Percentiles rank a stretch among this genome's conserved stretches.
Conservation (phyloP, 2,113 vertebrate genomes). For the Trichomycterus rosablanca region DNA sequence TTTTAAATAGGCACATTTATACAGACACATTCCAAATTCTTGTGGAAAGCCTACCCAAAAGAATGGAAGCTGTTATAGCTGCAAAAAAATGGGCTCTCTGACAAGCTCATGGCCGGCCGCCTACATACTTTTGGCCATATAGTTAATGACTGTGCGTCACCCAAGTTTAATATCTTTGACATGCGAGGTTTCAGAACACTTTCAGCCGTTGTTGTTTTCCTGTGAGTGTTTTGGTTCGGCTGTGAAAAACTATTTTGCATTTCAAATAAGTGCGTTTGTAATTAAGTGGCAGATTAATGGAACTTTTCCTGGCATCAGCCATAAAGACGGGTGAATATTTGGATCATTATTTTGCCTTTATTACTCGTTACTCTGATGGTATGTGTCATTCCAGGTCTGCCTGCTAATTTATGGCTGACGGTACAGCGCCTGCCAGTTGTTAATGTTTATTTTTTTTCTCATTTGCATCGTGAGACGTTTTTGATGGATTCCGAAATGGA, state of each 20-base stretch:
- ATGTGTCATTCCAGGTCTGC: slow-evolving; percentile 42
- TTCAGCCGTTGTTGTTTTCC: too few relatives aligned
- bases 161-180: too few relatives aligned
- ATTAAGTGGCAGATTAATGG: slow-evolving; percentile 49
- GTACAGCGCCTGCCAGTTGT: slow-evolving; percentile 32
- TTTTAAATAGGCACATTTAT: too few relatives aligned
- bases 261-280: slow-evolving; percentile 48
- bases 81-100: too few relatives aligned
- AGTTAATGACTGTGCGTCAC: too few relatives aligned
- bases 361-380: slow-evolving; percentile 46
- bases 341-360: slow-evolving; percentile 49
- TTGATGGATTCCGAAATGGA: slow-evolving; percentile 42
- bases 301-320: slow-evolving; percentile 36
- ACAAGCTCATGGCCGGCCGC: too few relatives aligned
- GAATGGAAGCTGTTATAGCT: too few relatives aligned
- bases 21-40: too few relatives aligned
- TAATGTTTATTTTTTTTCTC: slow-evolving; percentile 41
- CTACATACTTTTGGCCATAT: too few relatives aligned
- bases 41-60: too few relatives aligned
- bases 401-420: slow-evolving; percentile 36
- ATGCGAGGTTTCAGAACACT: too few relatives aligned
- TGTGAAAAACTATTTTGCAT: slow-evolving; percentile 45
- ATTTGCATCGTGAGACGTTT: slow-evolving; percentile 40
- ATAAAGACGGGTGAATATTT: slow-evolving; percentile 47
- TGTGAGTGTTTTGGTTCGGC: too few relatives aligned